Evolutionary conservation across 2,888 invertebrate species (phyloP), one percentile per base, ranked within the genome.

Genomic region (Dolichopus griseipennis): DNA sequence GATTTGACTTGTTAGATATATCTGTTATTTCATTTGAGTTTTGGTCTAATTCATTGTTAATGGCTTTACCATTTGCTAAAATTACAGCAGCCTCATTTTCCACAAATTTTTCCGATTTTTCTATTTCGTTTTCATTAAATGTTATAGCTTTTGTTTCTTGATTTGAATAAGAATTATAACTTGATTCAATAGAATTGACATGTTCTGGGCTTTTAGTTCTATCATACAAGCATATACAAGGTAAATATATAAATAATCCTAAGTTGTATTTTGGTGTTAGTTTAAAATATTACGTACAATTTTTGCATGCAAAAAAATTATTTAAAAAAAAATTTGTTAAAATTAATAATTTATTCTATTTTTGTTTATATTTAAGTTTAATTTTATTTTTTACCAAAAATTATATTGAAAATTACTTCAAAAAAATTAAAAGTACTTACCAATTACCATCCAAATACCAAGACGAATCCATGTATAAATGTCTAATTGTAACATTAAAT

Each of bases 401-500:
- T n/a, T n/a, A n/a, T n/a, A n/a, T n/a, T 37, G 4, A 12, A n/a
- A n/a, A n/a, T n/a, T n/a, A n/a, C n/a, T n/a, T 37, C 1, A 37
- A 37, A 2, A 37, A 37, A 37, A 37, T 15, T 52, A 18, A 64
- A 15, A 64, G 12, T 33, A 67, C 86, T 84, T 80, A 91, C 95
- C 95, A 72, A 93, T 80, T 34, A 81, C 76, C 85, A 94, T 88
- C 95, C 95, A 95, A 15, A 92, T 82, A 1, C 83, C 85, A 76
- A 94, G 91, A 71, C 93, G 83, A 34, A 93, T 85, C 95, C 95
- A 96, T 1, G 95, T 95, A 74, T 86, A 84, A 3, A 78, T 73
- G 72, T 90, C 90, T 73, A 95, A 83, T 79, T 92, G 87, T 68
- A 92, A 82, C 93, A 95, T 94, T 20, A 95, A 83, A 77, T 93